These are phyloP conservation scores for Synergus itoensis DNA, from an alignment of 2,888 invertebrate species.

Conservation along the genomic window DNA sequence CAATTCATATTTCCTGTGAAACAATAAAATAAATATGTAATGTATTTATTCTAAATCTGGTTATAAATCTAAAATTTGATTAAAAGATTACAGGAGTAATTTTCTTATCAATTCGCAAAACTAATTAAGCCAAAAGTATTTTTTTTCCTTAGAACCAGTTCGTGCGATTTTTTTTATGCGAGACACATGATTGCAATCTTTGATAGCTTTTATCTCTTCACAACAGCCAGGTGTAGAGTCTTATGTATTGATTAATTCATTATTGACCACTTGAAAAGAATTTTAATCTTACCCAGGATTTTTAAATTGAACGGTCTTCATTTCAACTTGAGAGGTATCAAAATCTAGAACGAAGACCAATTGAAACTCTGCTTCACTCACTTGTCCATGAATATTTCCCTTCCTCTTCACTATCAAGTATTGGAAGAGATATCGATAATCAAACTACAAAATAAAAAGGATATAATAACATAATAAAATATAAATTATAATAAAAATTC, in stretches of 20 bases:
- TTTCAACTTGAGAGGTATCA: constrained; percentile 42
- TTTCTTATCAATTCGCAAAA: not conserved
- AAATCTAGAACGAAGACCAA: constrained; percentile 53
- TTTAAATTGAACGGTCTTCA: constrained; percentile 56
- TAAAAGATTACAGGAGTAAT: not conserved
- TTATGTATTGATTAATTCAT: not conserved
- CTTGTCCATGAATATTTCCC: constrained; percentile 58
- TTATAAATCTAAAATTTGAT: not conserved
- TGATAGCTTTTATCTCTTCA: not conserved
- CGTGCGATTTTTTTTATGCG: not conserved
- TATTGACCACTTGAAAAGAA: not conserved
- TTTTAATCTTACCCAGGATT: constrained; percentile 57
- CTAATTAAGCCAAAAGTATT: not conserved
- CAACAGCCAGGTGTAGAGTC: too few relatives aligned
- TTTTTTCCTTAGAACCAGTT: not conserved
- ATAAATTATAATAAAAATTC: constrained; percentile 12
- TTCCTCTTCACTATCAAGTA: constrained; percentile 53
- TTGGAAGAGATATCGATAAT: constrained; percentile 58
- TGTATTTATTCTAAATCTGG: not conserved
- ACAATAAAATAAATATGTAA: not conserved
- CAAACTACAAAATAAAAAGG: constrained; percentile 53
- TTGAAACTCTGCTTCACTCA: constrained; percentile 51
- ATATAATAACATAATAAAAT: not conserved
- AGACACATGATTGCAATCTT: not conserved
- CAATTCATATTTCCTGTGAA: constrained; percentile 55